Evolutionary conservation across 2,797 vertebrate species (phyloP).

Genomic region (Phaenicophaeus curvirostris): DNA sequence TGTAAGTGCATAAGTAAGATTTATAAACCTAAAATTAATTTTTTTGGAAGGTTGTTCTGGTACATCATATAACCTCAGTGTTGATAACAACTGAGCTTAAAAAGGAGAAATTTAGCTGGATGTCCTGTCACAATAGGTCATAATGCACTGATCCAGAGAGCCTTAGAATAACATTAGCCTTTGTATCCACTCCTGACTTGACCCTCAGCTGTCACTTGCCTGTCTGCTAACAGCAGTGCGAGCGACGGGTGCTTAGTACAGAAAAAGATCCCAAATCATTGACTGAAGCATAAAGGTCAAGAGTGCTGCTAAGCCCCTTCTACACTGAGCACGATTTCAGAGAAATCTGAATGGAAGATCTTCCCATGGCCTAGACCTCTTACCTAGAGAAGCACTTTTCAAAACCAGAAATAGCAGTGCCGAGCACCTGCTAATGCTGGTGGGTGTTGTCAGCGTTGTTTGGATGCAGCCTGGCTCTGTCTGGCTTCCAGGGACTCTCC

Average conservation of each 20-base stretch:
- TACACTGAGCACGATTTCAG: neutral
- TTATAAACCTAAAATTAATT: neutral
- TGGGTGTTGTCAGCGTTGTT: neutral
- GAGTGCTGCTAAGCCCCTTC: neutral
- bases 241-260: neutral
- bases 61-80: neutral
- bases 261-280: neutral
- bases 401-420: neutral
- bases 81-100: neutral
- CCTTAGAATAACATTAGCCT: neutral
- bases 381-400: neutral
- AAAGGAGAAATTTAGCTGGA: neutral
- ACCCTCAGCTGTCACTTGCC: neutral
- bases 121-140: neutral
- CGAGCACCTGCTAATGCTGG: neutral
- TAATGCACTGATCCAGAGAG: neutral
- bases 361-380: fast-evolving
- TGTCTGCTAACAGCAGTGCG: neutral
- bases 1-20: neutral
- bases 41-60: neutral
- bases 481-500: neutral
- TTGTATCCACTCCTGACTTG: neutral
- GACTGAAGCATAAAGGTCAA: neutral
- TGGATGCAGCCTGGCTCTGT: neutral
- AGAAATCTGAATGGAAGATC: neutral